These are phyloP conservation scores for Ascidia mentula DNA, from an alignment of 23 tunicate genomes.

Conservation along the genomic window DNA sequence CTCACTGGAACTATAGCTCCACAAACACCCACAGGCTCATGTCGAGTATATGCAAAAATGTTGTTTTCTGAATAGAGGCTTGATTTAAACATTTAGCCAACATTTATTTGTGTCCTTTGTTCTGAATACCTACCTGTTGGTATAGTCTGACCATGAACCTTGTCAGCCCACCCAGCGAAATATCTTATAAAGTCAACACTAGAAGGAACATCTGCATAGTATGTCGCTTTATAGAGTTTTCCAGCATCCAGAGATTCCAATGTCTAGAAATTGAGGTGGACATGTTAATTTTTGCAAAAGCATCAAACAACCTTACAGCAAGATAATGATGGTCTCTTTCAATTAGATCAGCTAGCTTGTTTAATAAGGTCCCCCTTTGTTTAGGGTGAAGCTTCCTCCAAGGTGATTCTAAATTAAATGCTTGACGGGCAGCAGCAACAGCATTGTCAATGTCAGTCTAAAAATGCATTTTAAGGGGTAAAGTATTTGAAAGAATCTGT, in stretches of 20 bases:
- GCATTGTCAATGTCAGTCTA: slow-evolving; percentile 68
- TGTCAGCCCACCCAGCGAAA: slow-evolving; percentile 82
- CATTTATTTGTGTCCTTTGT: neutral
- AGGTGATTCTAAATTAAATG: slow-evolving; percentile 45
- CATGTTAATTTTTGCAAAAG: too few species aligned
- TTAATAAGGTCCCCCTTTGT: slow-evolving; percentile 43
- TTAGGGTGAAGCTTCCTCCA: slow-evolving; percentile 67
- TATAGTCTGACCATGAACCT: slow-evolving; percentile 51
- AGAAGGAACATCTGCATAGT: slow-evolving; percentile 12
- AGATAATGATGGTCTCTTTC: slow-evolving; percentile 58
- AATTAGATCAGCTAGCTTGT: slow-evolving; percentile 83
- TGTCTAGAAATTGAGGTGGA: slow-evolving; percentile 3
- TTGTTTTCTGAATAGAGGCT: slow-evolving; percentile 54
- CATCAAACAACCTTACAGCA: slow-evolving; percentile 54
- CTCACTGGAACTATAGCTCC: slow-evolving; percentile 78
- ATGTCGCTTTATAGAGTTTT: slow-evolving; percentile 38
- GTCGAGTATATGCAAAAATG: slow-evolving; percentile 48
- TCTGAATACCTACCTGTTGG: slow-evolving; percentile 59
- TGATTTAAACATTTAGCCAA: too few species aligned
- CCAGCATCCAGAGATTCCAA: slow-evolving; percentile 54
- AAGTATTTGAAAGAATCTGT: too few species aligned
- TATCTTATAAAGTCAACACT: slow-evolving; percentile 40
- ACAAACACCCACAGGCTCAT: slow-evolving; percentile 76
- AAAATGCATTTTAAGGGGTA: too few species aligned
- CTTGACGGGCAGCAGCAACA: slow-evolving; percentile 57